Base-by-base conservation (phyloP, 1,140 invertebrate species). In the Bombus pascuorum region DNA sequence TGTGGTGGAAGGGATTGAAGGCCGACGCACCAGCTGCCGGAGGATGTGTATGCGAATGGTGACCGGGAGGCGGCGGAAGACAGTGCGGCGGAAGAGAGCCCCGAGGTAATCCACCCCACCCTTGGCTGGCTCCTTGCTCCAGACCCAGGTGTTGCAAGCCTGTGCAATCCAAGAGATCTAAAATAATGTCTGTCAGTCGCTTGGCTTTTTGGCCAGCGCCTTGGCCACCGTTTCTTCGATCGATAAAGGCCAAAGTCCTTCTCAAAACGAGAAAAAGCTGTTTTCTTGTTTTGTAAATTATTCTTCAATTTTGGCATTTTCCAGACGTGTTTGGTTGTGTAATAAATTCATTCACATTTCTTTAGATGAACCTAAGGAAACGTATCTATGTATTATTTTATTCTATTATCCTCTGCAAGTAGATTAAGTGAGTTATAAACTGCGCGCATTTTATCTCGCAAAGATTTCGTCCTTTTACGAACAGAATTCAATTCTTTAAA, bases 1-100 rank as follows among this genome's bases (percentile, higher is more conserved):
- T 92, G 42, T 95, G 94, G 83, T 95, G 94, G 87, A 95, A 95
- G 72, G 94, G 94, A 85, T 95, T 95, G 88, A 95, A 95, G 76
- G 95, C 94, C 70, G 95, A 95, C 53, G 93, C 92, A 87, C 93
- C 94, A 75, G 89, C 91, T 91, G 91, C 90, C 65, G 91, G 94
- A 80, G 92, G 92, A 87, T 95, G 94, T 75, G 92, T 81, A 85
- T 94, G 93, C 76, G 94, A 93, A 77, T 95, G 94, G 88, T 95
- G 94, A 71, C 92, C 93, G 3, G 94, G 94, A 22, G 95, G 93
- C 44, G 95, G 94, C 70, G 95, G 95, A 89, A 95, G 93, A 93
- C 93, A 95, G 81, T 95, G 94, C 78, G 94, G 93, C 65, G 94
- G 93, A 85, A 95, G 73, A 86, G 93, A 94, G 82, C 94, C 93